Evolutionary conservation across 2,888 invertebrate species (phyloP).

Genomic region (Cordilura impudica): DNA sequence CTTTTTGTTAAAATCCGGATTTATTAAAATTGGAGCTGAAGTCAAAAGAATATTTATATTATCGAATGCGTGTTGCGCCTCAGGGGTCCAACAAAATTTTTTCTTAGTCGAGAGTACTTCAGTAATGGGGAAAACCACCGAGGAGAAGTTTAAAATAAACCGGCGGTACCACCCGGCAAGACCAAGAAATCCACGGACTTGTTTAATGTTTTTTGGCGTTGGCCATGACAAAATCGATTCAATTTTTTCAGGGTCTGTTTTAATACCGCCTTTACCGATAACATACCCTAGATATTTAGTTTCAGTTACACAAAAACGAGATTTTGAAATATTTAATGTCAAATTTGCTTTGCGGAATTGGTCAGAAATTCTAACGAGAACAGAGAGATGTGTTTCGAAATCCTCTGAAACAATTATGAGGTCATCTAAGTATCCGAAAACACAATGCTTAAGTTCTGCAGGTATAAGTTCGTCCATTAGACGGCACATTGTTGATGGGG

Average conservation of each 20-base stretch:
- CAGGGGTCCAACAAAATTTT: not conserved
- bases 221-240: conserved; percentile 23
- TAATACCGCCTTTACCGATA: too few relatives aligned
- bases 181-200: conserved; percentile 43
- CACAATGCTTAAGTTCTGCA: not conserved
- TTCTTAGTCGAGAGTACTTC: not conserved
- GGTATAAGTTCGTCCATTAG: conserved; percentile 48
- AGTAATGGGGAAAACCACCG: too few relatives aligned
- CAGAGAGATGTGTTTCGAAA: not conserved
- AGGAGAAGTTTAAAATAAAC: conserved; percentile 3
- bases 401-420: not conserved
- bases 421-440: not conserved
- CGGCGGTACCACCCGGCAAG: not conserved
- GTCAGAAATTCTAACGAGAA: not conserved
- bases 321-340: not conserved
- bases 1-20: too few relatives aligned
- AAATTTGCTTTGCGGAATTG: not conserved
- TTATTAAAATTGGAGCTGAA: not conserved
- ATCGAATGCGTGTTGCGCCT: not conserved
- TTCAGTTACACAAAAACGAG: not conserved
- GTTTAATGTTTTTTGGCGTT: conserved; percentile 40
- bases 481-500: conserved; percentile 23
- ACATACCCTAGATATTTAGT: not conserved
- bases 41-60: not conserved
- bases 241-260: conserved; percentile 2